A percentile compares a stretch with the other conserved stretches of the same genome.
Conservation (phyloP, 1,140 invertebrate species). For the Chionoecetes opilio region DNA sequence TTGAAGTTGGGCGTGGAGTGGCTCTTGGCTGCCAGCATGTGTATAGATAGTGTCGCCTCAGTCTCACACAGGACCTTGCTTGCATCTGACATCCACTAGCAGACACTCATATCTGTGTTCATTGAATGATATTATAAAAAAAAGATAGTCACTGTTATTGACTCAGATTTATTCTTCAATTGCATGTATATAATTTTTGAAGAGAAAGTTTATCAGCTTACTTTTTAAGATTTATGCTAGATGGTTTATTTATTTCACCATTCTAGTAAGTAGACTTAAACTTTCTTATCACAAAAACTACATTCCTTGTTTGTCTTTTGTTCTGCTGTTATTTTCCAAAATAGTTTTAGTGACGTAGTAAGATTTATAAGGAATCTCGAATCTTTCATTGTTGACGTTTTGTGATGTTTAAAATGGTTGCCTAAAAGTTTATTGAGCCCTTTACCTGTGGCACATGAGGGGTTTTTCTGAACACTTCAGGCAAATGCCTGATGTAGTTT, state of each 20-base stretch:
- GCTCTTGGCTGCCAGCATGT: constrained; percentile 13
- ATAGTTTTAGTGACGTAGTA: constrained; percentile 36
- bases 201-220: constrained; percentile 19
- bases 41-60: neutral
- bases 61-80: neutral
- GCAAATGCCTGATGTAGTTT: neutral
- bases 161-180: constrained; percentile 45
- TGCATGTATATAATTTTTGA: constrained; percentile 69
- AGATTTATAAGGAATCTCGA: constrained; percentile 43
- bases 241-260: constrained; percentile 54
- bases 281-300: constrained; percentile 46
- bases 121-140: constrained; percentile 33
- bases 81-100: neutral
- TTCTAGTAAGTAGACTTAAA: constrained; percentile 42
- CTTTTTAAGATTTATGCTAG: constrained; percentile 25
- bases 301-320: constrained; percentile 65
- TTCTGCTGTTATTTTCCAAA: neutral
- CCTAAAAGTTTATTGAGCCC: neutral
- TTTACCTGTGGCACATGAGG: neutral
- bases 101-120: constrained; percentile 40
- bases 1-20: neutral
- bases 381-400: constrained; percentile 51
- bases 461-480: constrained; percentile 1
- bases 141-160: constrained; percentile 23
- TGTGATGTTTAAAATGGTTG: constrained; percentile 55